Conservation (phyloP, 1,140 invertebrate genomes). For the Aphaenogaster ashmeadi region DNA sequence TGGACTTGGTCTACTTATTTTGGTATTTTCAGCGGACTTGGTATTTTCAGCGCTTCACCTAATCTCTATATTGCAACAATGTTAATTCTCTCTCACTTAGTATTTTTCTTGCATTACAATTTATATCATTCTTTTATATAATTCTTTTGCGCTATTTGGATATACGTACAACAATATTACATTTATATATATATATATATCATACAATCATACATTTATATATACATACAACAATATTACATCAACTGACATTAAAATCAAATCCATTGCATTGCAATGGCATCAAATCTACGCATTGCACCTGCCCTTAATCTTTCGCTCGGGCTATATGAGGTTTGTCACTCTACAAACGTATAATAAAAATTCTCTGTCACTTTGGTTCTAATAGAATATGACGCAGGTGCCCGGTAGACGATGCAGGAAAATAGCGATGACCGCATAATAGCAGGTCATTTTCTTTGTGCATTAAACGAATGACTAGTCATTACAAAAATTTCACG, state of each 20-base stretch:
- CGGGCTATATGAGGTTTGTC: not conserved
- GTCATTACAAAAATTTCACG: constrained; percentile 70
- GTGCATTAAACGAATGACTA: constrained; percentile 71
- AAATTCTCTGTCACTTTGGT: constrained; percentile 29
- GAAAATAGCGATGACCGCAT: constrained; percentile 28
- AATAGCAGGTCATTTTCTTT: constrained; percentile 33
- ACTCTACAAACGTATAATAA: constrained; percentile 13
- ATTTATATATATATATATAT: constrained; percentile 21
- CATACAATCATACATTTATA: constrained; percentile 21
- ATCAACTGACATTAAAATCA: constrained; percentile 55
- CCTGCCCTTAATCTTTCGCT: constrained; percentile 26
- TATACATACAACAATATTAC: constrained; percentile 34
- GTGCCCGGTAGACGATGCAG: constrained; percentile 28
- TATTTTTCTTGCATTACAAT: constrained; percentile 25
- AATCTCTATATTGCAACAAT: constrained; percentile 78
- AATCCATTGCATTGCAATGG: constrained; percentile 43
- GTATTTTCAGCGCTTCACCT: constrained; percentile 27
- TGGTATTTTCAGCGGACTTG: too few relatives aligned
- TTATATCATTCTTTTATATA: constrained; percentile 31
- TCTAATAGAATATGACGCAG: constrained; percentile 45
- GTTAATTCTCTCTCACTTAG: constrained; percentile 68
- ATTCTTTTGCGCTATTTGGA: not conserved
- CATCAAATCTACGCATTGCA: constrained; percentile 41
- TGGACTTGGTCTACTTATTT: not conserved
- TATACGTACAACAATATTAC: constrained; percentile 28